Percentiles rank a stretch among this genome's conserved stretches.
These are phyloP conservation scores for Leucoraja ocellata DNA, from an alignment of 2,797 vertebrate genomes.

Conservation along the genomic window DNA sequence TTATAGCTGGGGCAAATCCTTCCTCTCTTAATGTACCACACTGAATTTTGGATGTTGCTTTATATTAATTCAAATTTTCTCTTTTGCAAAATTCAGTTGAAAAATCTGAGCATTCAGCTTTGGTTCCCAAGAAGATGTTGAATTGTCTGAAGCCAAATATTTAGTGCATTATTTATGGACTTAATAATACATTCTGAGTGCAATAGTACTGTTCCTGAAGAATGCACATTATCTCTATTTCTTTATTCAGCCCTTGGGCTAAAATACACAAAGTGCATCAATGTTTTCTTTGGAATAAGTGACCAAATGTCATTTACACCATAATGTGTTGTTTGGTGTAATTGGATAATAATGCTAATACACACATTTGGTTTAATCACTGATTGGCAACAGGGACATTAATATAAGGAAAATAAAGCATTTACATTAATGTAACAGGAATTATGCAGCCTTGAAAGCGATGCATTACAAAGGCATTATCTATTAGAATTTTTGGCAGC, in stretches of 20 bases:
- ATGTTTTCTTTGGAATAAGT: neutral
- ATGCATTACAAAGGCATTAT: too few relatives aligned
- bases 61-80: neutral
- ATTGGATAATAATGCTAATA: neutral
- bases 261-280: neutral
- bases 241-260: constrained; percentile 21
- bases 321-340: neutral
- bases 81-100: neutral
- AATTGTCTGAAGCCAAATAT: neutral
- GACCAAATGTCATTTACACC: neutral
- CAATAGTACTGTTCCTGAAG: neutral
- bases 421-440: neutral
- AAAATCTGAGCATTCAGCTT: neutral
- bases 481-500: too few relatives aligned
- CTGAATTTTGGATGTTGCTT: neutral
- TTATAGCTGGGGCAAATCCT: neutral
- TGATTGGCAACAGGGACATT: neutral
- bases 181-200: neutral
- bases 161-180: constrained; percentile 25
- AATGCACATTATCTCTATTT: neutral
- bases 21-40: neutral
- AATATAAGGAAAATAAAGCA: neutral
- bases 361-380: neutral
- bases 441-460: too few relatives aligned
- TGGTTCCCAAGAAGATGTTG: neutral